Conservation (phyloP, 2,888 invertebrate species). For the Erebia ligea region DNA sequence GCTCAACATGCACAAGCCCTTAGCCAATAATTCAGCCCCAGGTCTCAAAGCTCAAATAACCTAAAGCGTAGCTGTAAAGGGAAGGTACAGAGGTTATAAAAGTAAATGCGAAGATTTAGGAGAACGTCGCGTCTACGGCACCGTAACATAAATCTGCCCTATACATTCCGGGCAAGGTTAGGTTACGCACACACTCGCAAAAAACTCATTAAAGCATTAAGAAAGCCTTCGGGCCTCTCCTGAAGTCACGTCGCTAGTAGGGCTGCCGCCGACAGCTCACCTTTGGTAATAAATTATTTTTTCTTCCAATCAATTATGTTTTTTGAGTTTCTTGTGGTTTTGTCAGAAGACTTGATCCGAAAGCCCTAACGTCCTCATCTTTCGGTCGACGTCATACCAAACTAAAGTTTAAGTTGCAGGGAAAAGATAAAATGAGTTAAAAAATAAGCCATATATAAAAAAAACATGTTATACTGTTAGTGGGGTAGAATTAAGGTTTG, state of each 20-base stretch:
- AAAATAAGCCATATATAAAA: not conserved
- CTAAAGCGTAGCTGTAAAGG: slow-evolving; percentile 29
- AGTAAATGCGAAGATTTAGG: slow-evolving; percentile 42
- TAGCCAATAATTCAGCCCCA: slow-evolving; percentile 1
- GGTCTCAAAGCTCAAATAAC: slow-evolving; percentile 20
- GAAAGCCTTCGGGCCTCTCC: slow-evolving; percentile 34
- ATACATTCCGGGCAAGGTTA: slow-evolving; percentile 38
- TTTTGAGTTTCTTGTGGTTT: not conserved
- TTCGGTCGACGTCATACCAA: no score
- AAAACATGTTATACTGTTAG: no score
- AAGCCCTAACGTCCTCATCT: no score
- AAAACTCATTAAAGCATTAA: slow-evolving; percentile 47
- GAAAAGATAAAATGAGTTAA: not conserved
- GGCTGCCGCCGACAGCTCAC: slow-evolving; percentile 25
- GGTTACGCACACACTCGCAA: slow-evolving; percentile 41
- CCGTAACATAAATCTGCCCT: slow-evolving; percentile 44
- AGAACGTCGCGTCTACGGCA: slow-evolving; percentile 35
- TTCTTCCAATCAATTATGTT: not conserved
- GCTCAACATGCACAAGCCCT: not conserved
- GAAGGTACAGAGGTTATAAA: slow-evolving; percentile 35
- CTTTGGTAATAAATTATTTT: not conserved
- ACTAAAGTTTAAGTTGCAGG: no score
- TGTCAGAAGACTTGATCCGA: no score
- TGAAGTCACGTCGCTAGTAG: slow-evolving; percentile 37
- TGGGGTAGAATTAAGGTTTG: no score